Evolutionary conservation across 2,113 vertebrate species (phyloP).

Genomic region (Serinus canaria): DNA sequence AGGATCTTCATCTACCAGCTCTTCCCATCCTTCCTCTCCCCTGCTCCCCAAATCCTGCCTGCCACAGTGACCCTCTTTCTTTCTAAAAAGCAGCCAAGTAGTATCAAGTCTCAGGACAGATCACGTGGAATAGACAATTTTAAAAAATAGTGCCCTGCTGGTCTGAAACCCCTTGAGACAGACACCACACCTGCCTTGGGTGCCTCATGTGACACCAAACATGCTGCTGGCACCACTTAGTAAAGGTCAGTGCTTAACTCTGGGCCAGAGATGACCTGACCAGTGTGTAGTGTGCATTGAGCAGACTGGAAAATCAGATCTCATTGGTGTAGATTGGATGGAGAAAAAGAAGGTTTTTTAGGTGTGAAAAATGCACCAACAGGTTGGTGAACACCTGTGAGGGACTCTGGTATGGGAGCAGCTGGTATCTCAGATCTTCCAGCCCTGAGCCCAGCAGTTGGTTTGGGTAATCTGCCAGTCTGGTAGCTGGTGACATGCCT

Average conservation of each 20-base stretch:
- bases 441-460: not conserved
- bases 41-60: not conserved
- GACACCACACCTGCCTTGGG: not conserved
- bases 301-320: not conserved
- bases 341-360: not conserved
- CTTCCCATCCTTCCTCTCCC: not conserved
- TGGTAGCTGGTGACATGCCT: not conserved
- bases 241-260: constrained; percentile 16
- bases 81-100: not conserved
- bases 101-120: not conserved
- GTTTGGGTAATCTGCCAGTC: not conserved
- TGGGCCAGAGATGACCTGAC: not conserved
- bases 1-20: not conserved
- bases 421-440: not conserved
- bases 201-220: not conserved
- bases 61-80: not conserved
- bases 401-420: not conserved
- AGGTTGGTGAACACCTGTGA: not conserved
- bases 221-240: not conserved
- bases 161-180: not conserved
- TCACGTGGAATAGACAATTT: not conserved
- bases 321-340: not conserved
- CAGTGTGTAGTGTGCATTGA: not conserved
- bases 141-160: not conserved
- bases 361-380: fast-evolving